Evolutionary conservation across 1,140 invertebrate species (phyloP), one percentile per base, ranked within the genome.

Genomic region (Paramacrobiotus metropolitanus): DNA sequence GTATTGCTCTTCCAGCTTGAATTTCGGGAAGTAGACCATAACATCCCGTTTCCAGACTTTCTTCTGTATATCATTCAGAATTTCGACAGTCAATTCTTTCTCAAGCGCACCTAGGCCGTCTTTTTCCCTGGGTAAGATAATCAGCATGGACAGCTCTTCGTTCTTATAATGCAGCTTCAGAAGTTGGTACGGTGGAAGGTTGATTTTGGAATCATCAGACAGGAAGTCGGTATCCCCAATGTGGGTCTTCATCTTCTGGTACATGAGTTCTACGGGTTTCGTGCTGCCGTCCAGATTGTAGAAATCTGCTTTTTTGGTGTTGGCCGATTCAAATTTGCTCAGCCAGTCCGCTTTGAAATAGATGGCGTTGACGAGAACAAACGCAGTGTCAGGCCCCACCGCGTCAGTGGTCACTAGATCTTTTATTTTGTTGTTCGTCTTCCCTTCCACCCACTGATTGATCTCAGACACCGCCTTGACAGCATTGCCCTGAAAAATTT

Each of bases 311-410:
- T 64, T 48, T 4, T 40, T 29, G 4, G 70, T 71, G 18, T 30
- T n/a, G 20, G 63, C 60, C 9, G 30, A 28, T n/a, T 67, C 60
- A 62, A 72, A 72, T 61, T 67, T 62, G 1, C 62, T 60, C 1
- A 66, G 60, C 71, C 71, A 72, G 21, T 66, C 62, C 45, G 68
- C 70, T 65, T 70, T 71, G 59, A 72, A 72, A 62, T 72, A 69
- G 29, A 71, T 68, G 2, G 69, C 70, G 61, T 71, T 72, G 9
- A 69, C 66, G 29, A 70, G 60, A 21, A 71, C 61, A 62, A 70
- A 55, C 24, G 62, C 44, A 1, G 67, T 70, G 1, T 48, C 2
- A 21, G 34, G 18, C 59, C 60, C 62, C 2, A 70, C 29, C 30
- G 44, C 44, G n/a, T 62, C 65, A 4, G 62, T 59, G 21, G 64